phyloP scores from a whole-genome alignment of 2,797 vertebrate species.

The Falco cherrug region DNA sequence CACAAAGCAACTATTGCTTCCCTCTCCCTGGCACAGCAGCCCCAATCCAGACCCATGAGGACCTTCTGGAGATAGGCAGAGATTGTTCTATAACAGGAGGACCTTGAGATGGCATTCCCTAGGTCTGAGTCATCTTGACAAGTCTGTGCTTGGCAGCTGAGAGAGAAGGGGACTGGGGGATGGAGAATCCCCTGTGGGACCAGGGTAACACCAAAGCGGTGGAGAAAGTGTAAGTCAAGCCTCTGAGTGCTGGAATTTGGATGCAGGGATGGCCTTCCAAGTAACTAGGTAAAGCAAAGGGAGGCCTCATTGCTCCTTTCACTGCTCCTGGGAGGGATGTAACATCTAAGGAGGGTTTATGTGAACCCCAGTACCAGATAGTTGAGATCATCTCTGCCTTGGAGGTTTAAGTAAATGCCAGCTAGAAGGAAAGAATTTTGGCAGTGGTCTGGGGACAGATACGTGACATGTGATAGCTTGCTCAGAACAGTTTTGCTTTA shows the following conservation, averaged over 20 bases:
- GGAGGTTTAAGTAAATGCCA: not conserved
- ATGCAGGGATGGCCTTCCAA: not conserved
- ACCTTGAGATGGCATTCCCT: not conserved
- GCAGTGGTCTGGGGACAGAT: not conserved
- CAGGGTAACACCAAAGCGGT: not conserved
- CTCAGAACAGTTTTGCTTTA: not conserved
- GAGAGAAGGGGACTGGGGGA: not conserved
- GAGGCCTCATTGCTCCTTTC: not conserved
- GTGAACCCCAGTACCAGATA: not conserved
- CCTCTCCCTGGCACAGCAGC: not conserved
- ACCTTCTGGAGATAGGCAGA: not conserved
- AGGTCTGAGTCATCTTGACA: slow-evolving; percentile 1
- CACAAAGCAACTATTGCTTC: not conserved
- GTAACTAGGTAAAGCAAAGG: not conserved
- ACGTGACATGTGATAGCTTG: not conserved
- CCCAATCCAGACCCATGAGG: not conserved
- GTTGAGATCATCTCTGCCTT: not conserved
- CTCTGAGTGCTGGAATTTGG: not conserved
- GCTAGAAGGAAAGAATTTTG: not conserved
- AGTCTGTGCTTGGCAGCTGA: not conserved
- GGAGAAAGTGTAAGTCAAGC: not conserved
- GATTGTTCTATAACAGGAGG: not conserved
- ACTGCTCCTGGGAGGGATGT: not conserved
- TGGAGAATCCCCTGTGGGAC: not conserved
- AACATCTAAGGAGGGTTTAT: not conserved